These are phyloP conservation scores for Junonia oenone DNA, from an alignment of 2,888 invertebrate species.

Conservation along the genomic window DNA sequence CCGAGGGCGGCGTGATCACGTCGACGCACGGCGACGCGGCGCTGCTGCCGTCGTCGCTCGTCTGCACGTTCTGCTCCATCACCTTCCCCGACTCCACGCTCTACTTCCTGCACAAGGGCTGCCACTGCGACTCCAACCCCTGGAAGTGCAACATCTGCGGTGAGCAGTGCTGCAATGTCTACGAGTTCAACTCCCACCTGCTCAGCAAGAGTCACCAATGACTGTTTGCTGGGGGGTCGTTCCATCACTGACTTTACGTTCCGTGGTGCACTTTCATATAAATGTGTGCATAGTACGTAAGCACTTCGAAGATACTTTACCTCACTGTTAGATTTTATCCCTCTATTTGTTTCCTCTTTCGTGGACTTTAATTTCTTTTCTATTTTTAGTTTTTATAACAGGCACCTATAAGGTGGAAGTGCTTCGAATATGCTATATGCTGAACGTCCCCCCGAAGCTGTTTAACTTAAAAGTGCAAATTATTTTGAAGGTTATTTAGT, in stretches of 20 bases:
- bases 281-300: conserved; percentile 47
- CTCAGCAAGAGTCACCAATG: conserved; percentile 95
- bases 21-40: conserved; percentile 82
- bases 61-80: conserved; percentile 95
- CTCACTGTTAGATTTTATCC: conserved; percentile 40
- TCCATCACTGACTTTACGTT: conserved; percentile 57
- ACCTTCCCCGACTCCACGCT: conserved; percentile 97
- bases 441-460: conserved; percentile 76
- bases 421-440: conserved; percentile 70
- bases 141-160: conserved; percentile 99
- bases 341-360: conserved; percentile 24
- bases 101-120: conserved; percentile 98
- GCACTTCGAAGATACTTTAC: conserved; percentile 62
- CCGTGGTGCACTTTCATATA: conserved; percentile 28
- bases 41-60: conserved; percentile 77
- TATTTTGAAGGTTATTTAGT: conserved; percentile 63
- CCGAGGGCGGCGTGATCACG: conserved; percentile 82
- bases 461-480: conserved; percentile 70
- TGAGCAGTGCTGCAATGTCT: conserved; percentile 95
- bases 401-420: conserved; percentile 43
- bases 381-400: conserved; percentile 9
- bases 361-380: conserved; percentile 6
- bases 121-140: conserved; percentile 97
- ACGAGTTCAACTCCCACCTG: conserved; percentile 97
- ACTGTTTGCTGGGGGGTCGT: conserved; percentile 76